Conservation (phyloP, 2,113 vertebrate genomes). For the Tenrec ecaudatus region DNA sequence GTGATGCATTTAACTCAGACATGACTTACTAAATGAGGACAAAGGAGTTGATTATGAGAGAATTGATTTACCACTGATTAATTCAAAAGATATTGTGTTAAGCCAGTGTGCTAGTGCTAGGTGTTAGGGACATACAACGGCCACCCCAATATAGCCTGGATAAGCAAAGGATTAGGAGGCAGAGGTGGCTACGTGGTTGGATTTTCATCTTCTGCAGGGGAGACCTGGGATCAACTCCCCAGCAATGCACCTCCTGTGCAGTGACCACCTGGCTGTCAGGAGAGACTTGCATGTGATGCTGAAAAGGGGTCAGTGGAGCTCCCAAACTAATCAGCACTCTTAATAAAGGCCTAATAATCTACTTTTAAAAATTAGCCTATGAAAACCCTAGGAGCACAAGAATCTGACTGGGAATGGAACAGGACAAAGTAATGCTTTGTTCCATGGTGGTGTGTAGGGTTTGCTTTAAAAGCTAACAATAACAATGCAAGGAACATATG, state of each 20-base stretch:
- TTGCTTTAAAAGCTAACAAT: neutral
- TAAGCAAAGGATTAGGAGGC: neutral
- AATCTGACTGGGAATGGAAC: neutral
- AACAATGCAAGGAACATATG: neutral
- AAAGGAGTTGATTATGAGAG: neutral
- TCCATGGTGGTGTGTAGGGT: neutral
- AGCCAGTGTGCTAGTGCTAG: neutral
- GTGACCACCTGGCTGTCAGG: neutral
- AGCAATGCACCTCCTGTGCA: neutral
- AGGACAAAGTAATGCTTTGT: neutral
- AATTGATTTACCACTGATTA: slow-evolving; percentile 17
- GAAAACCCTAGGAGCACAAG: neutral
- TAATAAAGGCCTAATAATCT: neutral
- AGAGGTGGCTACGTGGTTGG: neutral
- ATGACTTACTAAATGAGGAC: neutral
- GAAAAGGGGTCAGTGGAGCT: neutral
- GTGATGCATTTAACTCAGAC: neutral
- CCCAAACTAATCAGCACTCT: neutral
- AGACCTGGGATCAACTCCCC: neutral
- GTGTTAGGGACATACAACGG: neutral
- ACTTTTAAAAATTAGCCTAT: neutral
- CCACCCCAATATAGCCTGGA: neutral
- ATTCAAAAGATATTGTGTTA: slow-evolving; percentile 10
- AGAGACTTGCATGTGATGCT: neutral
- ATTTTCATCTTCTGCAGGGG: neutral